These are phyloP conservation scores for Eilema sororculum DNA, from an alignment of 2,888 invertebrate species.

Conservation along the genomic window DNA sequence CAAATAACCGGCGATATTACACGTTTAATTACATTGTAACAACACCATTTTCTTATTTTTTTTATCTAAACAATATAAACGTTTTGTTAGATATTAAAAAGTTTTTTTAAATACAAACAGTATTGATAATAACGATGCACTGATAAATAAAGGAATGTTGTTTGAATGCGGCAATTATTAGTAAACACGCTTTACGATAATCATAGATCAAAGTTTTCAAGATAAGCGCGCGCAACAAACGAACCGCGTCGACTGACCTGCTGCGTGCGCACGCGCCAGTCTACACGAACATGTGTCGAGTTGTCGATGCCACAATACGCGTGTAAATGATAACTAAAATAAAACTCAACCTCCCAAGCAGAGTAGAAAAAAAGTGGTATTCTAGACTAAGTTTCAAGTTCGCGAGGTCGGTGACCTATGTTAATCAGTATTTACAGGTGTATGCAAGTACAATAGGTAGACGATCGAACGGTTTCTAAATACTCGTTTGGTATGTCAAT, in stretches of 20 bases:
- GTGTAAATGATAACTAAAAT: constrained; percentile 81
- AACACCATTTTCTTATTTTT: constrained; percentile 37
- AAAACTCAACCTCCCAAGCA: constrained; percentile 75
- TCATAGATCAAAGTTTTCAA: constrained; percentile 51
- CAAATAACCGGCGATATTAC: constrained; percentile 72
- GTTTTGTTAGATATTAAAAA: background rate
- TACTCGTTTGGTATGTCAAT: constrained; percentile 12
- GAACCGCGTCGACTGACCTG: constrained; percentile 74
- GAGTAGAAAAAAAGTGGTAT: constrained; percentile 56
- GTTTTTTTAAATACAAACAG: background rate
- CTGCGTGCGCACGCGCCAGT: constrained; percentile 68
- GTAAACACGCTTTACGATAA: constrained; percentile 35
- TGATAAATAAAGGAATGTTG: background rate
- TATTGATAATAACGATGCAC: background rate
- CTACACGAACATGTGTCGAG: constrained; percentile 65
- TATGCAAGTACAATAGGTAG: constrained; percentile 22
- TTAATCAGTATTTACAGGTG: constrained; percentile 49
- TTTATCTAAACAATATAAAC: constrained; percentile 1
- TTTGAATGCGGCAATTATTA: constrained; percentile 18
- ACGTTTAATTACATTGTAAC: constrained; percentile 63
- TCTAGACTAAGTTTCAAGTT: constrained; percentile 54
- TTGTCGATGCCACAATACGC: constrained; percentile 67
- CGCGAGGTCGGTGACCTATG: constrained; percentile 45
- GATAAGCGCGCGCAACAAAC: constrained; percentile 75
- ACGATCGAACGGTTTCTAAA: constrained; percentile 19